Base-by-base conservation (phyloP, 2,113 vertebrate genomes). In the Prunella himalayana region DNA sequence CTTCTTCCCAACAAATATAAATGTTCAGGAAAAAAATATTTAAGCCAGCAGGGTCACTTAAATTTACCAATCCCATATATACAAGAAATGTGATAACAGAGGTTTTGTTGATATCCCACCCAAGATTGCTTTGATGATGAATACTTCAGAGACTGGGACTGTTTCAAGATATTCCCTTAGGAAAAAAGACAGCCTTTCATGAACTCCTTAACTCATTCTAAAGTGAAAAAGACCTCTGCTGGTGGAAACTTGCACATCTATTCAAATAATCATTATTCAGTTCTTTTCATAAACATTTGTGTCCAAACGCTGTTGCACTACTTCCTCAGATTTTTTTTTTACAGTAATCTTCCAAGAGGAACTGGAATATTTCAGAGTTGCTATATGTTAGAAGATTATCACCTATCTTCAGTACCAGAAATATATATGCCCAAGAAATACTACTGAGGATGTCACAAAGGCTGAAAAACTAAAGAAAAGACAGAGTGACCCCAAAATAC, bases 191-290 rank as follows among this genome's bases (percentile, higher is more conserved):
- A 63, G 27, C 8, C n/a, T 84, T 94, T 83, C 47, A 73, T n/a
- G 30, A 88, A 71, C 18, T 68, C 15, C 53, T 80, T 79, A 69
- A 78, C 15, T 88, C 70, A 91, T 95, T 93, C 64, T 77, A 76
- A 59, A 76, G 42, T 94, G 65, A 86, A 97, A 97, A 97, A 95
- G 53, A 97, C 93, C 86, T 96, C 95, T 96, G 81, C 68, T 97
- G 90, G 88, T 93, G 45, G 91, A 92, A 95, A 75, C 64, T 56
- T 90, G 64, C 65, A 94, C 9, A 15, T 94, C 65, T 91, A 45
- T 84, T 92, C 59, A 87, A 63, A 90, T 82, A 59, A 91, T 85
- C 27, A n/a, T 69, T 54, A 64, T 50, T 51, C 30, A 28, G 8
- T 5, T 68, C 7, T 95, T 82, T 82, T 77, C 33, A 50, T 51